Percentiles rank a stretch among this genome's conserved stretches.
phyloP scores from a whole-genome alignment of 2,113 vertebrate species.

The Lamprotornis superbus region DNA sequence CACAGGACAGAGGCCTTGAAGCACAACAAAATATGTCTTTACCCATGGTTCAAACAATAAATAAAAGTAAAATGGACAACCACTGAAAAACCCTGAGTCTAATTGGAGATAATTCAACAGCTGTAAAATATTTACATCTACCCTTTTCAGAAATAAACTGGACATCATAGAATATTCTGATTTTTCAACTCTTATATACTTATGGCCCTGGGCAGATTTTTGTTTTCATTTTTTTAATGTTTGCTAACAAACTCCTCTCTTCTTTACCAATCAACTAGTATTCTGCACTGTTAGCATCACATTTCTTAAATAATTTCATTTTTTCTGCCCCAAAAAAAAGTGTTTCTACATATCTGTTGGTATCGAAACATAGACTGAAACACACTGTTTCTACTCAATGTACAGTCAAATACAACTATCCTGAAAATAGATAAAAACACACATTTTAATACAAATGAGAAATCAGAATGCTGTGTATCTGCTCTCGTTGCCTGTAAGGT shows the following conservation, averaged over 20 bases:
- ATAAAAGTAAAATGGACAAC: not conserved
- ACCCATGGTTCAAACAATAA: not conserved
- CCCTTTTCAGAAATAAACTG: not conserved
- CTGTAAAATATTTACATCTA: not conserved
- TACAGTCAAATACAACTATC: not conserved
- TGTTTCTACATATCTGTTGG: not conserved
- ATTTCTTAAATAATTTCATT: not conserved
- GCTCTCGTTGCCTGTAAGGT: not conserved
- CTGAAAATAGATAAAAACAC: not conserved
- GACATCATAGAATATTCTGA: not conserved
- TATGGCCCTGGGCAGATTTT: not conserved
- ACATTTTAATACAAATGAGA: not conserved
- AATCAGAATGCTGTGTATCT: not conserved
- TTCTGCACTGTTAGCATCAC: not conserved
- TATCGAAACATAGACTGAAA: not conserved
- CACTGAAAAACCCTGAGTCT: not conserved
- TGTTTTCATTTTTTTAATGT: not conserved
- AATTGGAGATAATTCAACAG: not conserved
- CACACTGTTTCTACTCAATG: not conserved
- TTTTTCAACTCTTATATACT: not conserved
- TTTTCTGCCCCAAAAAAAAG: not conserved
- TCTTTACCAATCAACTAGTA: not conserved
- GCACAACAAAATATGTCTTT: not conserved
- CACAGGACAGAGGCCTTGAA: not conserved
- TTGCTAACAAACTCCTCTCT: not conserved